Base-by-base conservation (phyloP, 2,113 vertebrate genomes). In the Dissostichus mawsoni region DNA sequence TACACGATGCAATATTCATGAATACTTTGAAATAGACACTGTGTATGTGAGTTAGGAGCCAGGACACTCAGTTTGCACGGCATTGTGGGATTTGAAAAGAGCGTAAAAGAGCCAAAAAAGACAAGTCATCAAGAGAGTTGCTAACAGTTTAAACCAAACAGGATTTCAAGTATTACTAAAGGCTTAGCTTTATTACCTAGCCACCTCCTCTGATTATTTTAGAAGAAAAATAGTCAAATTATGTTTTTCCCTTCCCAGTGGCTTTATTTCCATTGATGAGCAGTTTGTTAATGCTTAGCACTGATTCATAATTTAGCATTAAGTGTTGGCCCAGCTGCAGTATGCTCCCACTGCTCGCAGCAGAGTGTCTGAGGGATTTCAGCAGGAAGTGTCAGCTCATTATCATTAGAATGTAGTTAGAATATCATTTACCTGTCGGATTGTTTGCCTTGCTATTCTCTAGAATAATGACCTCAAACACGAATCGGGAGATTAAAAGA, bases 221-320 rank as follows among this genome's bases (percentile, higher is more conserved):
- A 51, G 51, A 65, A 77, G 36, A 82, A 72, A 29, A 83, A 59
- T 44, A 33, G 48, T 55, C 59, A 77, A 79, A 76, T 81, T n/a
- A 20, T 75, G 66, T 17, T 73, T 69, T 56, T 41, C 36, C 57
- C 61, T 69, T 87, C 74, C 63, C 82, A 33, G 52, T 72, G 80
- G 75, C 36, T 71, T 83, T 72, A 59, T 48, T 74, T 36, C 50
- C 17, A 51, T 71, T 48, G 68, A 83, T 65, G 52, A 75, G n/a
- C 71, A 48, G 50, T 73, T 80, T 77, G 56, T 81, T 80, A 78
- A 87, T 85, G 77, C 78, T 79, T 41, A 66, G 48, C 64, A 48
- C 77, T 87, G 69, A 87, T 86, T 85, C 76, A 85, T 81, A 80
- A 89, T 91, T 87, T 68, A 63, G 75, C 29, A 48, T 79, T 68